A percentile compares a stretch with the other conserved stretches of the same genome.
These are phyloP conservation scores for Tetragonula carbonaria DNA, from an alignment of 2,888 invertebrate species.

Conservation along the genomic window DNA sequence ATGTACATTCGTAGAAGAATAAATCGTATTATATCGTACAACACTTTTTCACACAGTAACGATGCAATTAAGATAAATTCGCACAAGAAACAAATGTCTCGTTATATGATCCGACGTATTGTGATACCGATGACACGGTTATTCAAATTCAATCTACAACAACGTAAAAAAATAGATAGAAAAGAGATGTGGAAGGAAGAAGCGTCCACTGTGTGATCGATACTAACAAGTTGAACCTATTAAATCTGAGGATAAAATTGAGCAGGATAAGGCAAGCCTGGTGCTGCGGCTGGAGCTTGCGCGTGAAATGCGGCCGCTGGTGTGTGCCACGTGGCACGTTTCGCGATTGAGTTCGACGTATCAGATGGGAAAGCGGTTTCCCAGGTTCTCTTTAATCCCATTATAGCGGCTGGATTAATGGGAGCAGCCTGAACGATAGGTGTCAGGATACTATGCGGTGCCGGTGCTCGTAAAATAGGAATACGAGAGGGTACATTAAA, in stretches of 20 bases:
- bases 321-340: conserved; percentile 81
- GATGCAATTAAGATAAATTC: conserved; percentile 22
- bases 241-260: conserved; percentile 84
- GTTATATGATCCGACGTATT: too few relatives aligned
- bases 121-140: not conserved
- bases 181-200: not conserved
- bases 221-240: conserved; percentile 18
- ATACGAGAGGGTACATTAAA: conserved; percentile 80
- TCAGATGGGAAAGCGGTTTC: conserved; percentile 89
- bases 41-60: conserved; percentile 11
- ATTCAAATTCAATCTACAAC: not conserved
- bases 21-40: conserved; percentile 20
- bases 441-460: conserved; percentile 77
- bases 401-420: conserved; percentile 83
- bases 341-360: conserved; percentile 73
- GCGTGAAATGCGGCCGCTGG: conserved; percentile 81
- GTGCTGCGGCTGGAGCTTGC: conserved; percentile 82
- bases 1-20: conserved; percentile 14
- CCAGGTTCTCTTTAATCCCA: conserved; percentile 88
- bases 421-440: conserved; percentile 76
- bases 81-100: conserved; percentile 23
- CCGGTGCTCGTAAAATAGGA: conserved; percentile 80
- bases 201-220: not conserved
- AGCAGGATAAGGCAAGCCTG: conserved; percentile 86
- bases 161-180: not conserved